Conservation (phyloP, 2,797 vertebrate genomes). For the Florisuga fusca region DNA sequence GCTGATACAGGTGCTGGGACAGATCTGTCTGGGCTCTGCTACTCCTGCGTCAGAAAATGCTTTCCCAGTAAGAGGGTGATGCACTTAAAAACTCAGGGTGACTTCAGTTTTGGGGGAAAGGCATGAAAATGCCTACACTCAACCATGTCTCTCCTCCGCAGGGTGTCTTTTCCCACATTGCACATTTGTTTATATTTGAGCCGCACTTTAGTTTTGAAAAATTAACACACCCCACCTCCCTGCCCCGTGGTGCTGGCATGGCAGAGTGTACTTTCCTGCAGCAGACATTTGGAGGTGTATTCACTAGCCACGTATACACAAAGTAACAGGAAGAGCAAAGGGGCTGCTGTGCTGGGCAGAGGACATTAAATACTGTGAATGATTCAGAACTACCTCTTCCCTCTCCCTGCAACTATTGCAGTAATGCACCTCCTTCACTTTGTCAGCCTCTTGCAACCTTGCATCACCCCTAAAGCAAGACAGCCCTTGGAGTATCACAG, state of each 20-base stretch:
- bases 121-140: neutral
- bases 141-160: neutral
- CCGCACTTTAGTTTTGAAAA: neutral
- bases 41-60: neutral
- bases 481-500: neutral
- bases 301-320: fast-evolving
- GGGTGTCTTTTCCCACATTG: neutral
- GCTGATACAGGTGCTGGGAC: neutral
- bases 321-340: neutral
- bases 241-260: neutral
- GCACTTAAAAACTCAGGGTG: neutral
- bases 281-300: fast-evolving
- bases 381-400: neutral
- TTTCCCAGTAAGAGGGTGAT: neutral
- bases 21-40: neutral
- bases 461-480: neutral
- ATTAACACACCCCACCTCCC: too few species aligned
- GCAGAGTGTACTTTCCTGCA: neutral
- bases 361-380: neutral
- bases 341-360: neutral
- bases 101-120: neutral
- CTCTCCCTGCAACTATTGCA: fast-evolving
- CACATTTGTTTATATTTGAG: neutral
- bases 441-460: neutral
- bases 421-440: neutral